Evolutionary conservation across 2,888 invertebrate species (phyloP), one percentile per base, ranked within the genome.

Genomic region (Drosophila ustulata): DNA sequence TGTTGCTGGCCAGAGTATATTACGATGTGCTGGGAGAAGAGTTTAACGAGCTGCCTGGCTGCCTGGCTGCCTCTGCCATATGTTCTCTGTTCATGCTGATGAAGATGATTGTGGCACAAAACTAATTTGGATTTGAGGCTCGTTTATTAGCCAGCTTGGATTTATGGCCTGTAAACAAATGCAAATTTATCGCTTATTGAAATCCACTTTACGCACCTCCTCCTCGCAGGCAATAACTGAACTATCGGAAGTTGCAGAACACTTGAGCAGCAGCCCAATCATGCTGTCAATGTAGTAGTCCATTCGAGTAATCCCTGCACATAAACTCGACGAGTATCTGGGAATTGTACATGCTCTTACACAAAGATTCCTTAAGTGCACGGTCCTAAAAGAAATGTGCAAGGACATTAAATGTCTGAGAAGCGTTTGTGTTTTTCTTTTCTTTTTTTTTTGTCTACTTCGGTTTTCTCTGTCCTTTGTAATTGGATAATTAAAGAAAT

Each of bases 401-500:
- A 62, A 72, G 65, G 69, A 75, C 63, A 72, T 81, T 66, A 67
- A 71, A 65, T 55, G 64, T 52, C 45, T 46, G 58, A 41, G 39
- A 28, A 25, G 5, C 28, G 18, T 11, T 18, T 7, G 25, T 18
- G 26, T 18, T 34, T 32, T 7, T 47, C 49, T 18, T 18, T 18
- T 18, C 18, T 18, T 18, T 18, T 18, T 18, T 18, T 18, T 18
- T 18, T 18, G 18, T 18, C 18, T 49, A 7, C 7, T 18, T 32
- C 50, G 69, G 39, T 65, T 50, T 72, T 68, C 51, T 66, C 55
- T 72, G 66, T 72, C 75, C 73, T 78, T 86, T 89, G 89, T 86
- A 86, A 88, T 89, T 89, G 85, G 85, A 86, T 89, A 86, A 86
- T 86, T 86, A 86, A 89, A 85, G 88, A 78, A 89, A 82, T 76